A percentile compares a stretch with the other conserved stretches of the same genome.
Conservation (phyloP, 1,140 invertebrate species). For the Euglossa dilemma region DNA sequence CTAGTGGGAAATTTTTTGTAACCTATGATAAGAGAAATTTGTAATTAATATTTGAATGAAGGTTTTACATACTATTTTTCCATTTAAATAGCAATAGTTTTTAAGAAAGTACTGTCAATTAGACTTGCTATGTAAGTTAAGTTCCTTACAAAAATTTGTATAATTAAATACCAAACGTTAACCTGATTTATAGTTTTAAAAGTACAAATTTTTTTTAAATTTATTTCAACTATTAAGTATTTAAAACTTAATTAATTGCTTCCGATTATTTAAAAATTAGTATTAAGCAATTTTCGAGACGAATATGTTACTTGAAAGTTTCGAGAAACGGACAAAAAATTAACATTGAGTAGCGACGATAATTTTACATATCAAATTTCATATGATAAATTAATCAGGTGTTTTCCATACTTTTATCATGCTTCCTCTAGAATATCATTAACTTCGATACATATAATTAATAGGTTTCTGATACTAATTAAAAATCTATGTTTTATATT, state of each 20-base stretch:
- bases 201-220: neutral
- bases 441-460: neutral
- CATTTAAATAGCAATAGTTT: constrained; percentile 62
- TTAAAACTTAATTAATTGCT: neutral
- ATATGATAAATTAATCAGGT: neutral
- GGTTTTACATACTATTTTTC: constrained; percentile 66
- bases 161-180: neutral
- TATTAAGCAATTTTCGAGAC: neutral
- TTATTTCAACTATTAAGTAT: neutral
- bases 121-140: constrained; percentile 46
- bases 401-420: constrained; percentile 7
- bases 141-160: constrained; percentile 20
- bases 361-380: constrained; percentile 5
- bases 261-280: neutral
- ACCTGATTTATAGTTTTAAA: neutral
- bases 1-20: neutral
- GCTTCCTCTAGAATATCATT: constrained; percentile 22
- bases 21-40: constrained; percentile 7
- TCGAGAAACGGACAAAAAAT: neutral
- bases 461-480: neutral
- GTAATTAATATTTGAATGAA: constrained; percentile 32
- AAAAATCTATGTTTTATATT: neutral
- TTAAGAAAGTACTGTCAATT: constrained; percentile 68
- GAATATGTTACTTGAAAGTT: neutral
- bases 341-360: neutral